Evolutionary conservation across 2,888 invertebrate genomes (phyloP), one percentile per base, ranked within the genome.

Genomic region (Eristalis arbustorum): DNA sequence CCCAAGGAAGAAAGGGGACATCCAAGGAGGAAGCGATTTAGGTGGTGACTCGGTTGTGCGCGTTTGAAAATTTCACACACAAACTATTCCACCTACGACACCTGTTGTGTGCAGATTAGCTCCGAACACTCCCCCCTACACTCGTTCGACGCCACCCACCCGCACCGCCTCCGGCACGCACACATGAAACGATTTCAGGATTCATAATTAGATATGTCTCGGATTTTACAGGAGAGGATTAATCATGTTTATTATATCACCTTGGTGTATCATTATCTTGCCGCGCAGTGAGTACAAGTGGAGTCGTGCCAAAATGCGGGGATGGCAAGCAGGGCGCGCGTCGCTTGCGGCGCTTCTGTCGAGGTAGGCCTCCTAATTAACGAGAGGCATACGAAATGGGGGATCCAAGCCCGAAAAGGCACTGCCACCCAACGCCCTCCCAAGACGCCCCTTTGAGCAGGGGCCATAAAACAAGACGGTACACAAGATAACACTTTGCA

Each of bases 191-290:
- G 69, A 28, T 71, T 71, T 64, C 81, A 64, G 22, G 74, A 66
- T 74, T 78, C 82, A 85, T 85, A 85, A 81, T 78, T 66, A 71
- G 71, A 82, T 77, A 63, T 71, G 77, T 77, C 77, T 85, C 64
- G 61, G 61, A 74, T 76, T 77, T 77, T 63, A 64, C 68, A 57
- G 61, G 78, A 69, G 82, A 71, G 85, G 82, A 82, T 85, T 85
- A 82, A 85, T 85, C 85, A 85, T 77, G 81, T 85, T 82, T 73
- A 82, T 78, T 81, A 82, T 71, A 78, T 81, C 85, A 82, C 82
- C 81, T 84, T 49, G 37, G 81, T 76, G 84, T 76, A 76, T 67
- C 77, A 83, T 76, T 76, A 80, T 69, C 84, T 73, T 67, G 66
- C 40, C 71, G 75, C 23, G 31, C 31, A 8, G 49, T 18, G 49